Conservation (phyloP, 2,113 vertebrate species). For the Alaudala cheleensis region DNA sequence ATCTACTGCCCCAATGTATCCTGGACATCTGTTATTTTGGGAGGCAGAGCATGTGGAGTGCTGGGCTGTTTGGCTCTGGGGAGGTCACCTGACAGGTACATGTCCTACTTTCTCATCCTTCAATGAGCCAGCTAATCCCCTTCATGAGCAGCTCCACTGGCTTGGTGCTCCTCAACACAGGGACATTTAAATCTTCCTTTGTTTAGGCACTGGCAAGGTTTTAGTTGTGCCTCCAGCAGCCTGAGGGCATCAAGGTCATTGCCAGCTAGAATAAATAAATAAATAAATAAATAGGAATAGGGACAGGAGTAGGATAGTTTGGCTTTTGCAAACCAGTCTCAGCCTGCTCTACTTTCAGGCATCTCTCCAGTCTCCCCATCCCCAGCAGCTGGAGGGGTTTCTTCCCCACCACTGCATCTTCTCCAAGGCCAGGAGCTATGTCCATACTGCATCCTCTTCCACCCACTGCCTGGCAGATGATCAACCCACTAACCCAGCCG, state of each 20-base stretch:
- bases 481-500: not conserved
- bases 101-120: not conserved
- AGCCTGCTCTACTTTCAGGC: not conserved
- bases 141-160: not conserved
- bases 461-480: not conserved
- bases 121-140: not conserved
- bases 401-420: not conserved
- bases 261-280: not conserved
- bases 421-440: not conserved
- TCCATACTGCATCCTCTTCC: not conserved
- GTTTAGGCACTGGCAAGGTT: not conserved
- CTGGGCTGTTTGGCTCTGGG: not conserved
- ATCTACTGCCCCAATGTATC: not conserved
- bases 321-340: not conserved
- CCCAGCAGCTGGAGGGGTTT: not conserved
- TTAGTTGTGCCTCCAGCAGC: not conserved
- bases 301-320: not conserved
- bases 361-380: not conserved
- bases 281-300: not conserved
- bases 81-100: not conserved
- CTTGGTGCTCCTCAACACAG: rapidly evolving
- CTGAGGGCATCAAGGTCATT: not conserved
- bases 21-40: not conserved
- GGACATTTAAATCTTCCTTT: not conserved
- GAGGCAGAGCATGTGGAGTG: not conserved